Evolutionary conservation across 2,888 invertebrate species (phyloP), one percentile per base, ranked within the genome.

Genomic region (Criorhina ranunculi): DNA sequence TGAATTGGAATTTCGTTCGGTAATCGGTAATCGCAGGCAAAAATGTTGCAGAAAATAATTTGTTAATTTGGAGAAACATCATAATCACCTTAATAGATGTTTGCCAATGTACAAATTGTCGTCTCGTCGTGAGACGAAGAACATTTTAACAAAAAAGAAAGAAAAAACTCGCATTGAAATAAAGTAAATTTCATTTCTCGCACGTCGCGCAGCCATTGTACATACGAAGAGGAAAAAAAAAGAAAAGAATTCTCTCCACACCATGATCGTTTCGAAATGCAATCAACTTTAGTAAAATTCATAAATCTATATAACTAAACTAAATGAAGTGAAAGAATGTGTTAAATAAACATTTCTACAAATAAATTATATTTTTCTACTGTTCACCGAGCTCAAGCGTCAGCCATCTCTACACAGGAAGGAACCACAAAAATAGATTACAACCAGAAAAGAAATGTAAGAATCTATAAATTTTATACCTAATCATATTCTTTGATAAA

Each of bases 201-300:
- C 49, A 81, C 72, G 55, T 69, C 83, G 67, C 79, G 79, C 75
- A 85, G 79, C 83, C 83, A 85, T 85, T 82, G 62, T 75, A 69
- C 44, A 77, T 60, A 77, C 24, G 24, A 24, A 24, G 4, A 24
- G 4, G 4, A 5, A 62, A 64, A 57, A 55, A 57, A 66, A 29
- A 40, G 33, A 44, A 46, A 19, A 33, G 12, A 51, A 59, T 31
- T 79, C 37, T 55, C 46, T n/a, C 35, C 37, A 40, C 40, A 46
- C 35, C n/a, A 79, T 33, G 33, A 66, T 66, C 57, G 40, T 72
- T 51, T 79, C 24, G 19, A 55, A 66, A 79, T 64, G 33, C 51
- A 79, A 79, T 79, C 42, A 64, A 62, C 35, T 83, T 49, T 60
- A 51, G 40, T 57, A 24, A 31, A 24, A 24, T 17, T 55, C 57